Percentiles rank a stretch among this genome's conserved stretches.
Conservation (phyloP, 2,113 vertebrate genomes). For the Gasterosteus aculeatus region DNA sequence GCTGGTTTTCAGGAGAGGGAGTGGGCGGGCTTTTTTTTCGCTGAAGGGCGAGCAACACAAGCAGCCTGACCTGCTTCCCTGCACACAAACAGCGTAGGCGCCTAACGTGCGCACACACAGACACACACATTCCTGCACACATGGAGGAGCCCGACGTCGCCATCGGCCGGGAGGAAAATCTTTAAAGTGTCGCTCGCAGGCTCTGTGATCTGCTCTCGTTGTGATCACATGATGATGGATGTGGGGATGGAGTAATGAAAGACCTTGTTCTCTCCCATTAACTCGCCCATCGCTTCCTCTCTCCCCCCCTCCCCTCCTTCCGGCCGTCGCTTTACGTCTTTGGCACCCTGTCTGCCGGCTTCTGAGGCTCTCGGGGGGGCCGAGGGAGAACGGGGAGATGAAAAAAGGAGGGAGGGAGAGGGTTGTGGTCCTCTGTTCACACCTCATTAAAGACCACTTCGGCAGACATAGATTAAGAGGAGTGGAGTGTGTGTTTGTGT, state of each 20-base stretch:
- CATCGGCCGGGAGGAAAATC: constrained; percentile 41
- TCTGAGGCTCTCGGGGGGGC: constrained; percentile 28
- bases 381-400: constrained; percentile 27
- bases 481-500: constrained; percentile 24
- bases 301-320: constrained; percentile 8
- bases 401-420: constrained; percentile 41
- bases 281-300: constrained; percentile 49
- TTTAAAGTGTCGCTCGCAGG: constrained; percentile 55
- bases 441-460: constrained; percentile 78
- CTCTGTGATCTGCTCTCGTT: constrained; percentile 51
- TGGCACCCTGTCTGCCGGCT: background rate
- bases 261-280: constrained; percentile 66
- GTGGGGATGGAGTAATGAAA: constrained; percentile 55
- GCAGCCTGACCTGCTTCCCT: constrained; percentile 49
- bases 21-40: constrained; percentile 47
- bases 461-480: constrained; percentile 71
- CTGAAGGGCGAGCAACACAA: constrained; percentile 43
- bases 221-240: constrained; percentile 75
- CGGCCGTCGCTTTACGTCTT: background rate
- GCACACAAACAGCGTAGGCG: constrained; percentile 21
- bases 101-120: constrained; percentile 29
- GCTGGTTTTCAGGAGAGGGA: constrained; percentile 50
- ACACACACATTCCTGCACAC: constrained; percentile 4
- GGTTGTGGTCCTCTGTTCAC: constrained; percentile 67
- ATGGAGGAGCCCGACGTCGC: constrained; percentile 9